Evolutionary conservation across 92 coral and sea anemone genomes (phyloP), one percentile per base, ranked within the genome.

Genomic region (Porites cylindrica): DNA sequence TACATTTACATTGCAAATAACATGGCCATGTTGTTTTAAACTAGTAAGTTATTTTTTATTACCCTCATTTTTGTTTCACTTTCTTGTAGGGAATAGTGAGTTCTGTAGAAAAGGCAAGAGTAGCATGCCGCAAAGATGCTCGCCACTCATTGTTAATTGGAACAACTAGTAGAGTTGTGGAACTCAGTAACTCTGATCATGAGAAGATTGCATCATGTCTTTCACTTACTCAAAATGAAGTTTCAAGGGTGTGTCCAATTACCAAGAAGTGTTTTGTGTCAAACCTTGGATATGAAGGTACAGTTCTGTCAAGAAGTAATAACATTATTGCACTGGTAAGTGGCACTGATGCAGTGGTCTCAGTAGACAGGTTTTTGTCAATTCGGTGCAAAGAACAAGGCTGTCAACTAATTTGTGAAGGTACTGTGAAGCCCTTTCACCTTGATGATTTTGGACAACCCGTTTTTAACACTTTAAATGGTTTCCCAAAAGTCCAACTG

Each of bases 141-240:
- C 64, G 80, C 50, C 32, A 75, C 85, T 88, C 91, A 9, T 73
- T 88, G n/a, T 88, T 88, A 78, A 88, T 88, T 88, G 87, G 91
- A 23, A 66, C 91, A 62, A 88, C 50, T 24, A 88, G 75, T 9
- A 81, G 91, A 88, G 91, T 88, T 78, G 66, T 81, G 79, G 88
- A 88, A 88, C 82, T 81, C 13, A 67, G 62, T 26, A 88, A 82
- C 74, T 9, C 24, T 58, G 38, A 66, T 82, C 87, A 88, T 66
- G 88, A 65, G 68, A 82, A 88, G 88, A 88, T 88, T 88, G 66
- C 91, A 63, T 63, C 88, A 82, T 50, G 81, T 20, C 78, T 82
- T 53, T 82, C 88, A 82, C 82, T 88, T 76, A 32, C 58, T 82
- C 66, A 81, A 75, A 23, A 88, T 50, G 74, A 74, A 66, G 80